These are phyloP conservation scores for Clistopyga incitator DNA, from an alignment of 2,888 invertebrate genomes.

Conservation along the genomic window DNA sequence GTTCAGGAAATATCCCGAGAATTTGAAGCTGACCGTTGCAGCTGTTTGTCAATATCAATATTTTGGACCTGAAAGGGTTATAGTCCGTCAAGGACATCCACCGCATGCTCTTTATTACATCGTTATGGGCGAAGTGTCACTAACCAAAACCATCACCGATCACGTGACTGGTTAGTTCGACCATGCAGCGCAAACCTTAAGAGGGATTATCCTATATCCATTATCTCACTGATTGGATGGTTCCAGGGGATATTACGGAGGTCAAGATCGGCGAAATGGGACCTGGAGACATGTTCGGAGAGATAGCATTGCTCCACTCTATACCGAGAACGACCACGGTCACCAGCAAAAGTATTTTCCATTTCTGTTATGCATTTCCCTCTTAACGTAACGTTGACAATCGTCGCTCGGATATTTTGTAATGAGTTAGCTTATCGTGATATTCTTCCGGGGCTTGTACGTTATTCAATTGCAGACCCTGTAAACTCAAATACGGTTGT, in stretches of 20 bases:
- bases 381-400: too few relatives aligned
- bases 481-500: too few relatives aligned
- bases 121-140: slow-evolving; percentile 86
- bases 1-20: slow-evolving; percentile 82
- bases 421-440: too few relatives aligned
- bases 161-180: slow-evolving; percentile 79
- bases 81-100: slow-evolving; percentile 87
- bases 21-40: slow-evolving; percentile 87
- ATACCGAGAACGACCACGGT: slow-evolving; percentile 87
- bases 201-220: not conserved
- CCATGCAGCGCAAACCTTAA: not conserved
- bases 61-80: slow-evolving; percentile 86
- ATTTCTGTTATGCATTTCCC: not conserved
- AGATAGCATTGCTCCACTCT: slow-evolving; percentile 88
- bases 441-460: too few relatives aligned
- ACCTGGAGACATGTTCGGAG: slow-evolving; percentile 88
- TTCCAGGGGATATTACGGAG: slow-evolving; percentile 73
- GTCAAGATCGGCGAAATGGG: slow-evolving; percentile 85
- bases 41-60: slow-evolving; percentile 88
- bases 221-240: not conserved
- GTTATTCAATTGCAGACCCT: too few relatives aligned
- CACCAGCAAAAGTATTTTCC: slow-evolving; percentile 83
- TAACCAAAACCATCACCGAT: slow-evolving; percentile 86
- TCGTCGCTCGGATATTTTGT: too few relatives aligned
- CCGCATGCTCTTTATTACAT: slow-evolving; percentile 88